Conservation (phyloP, 2,888 invertebrate genomes). For the Cryptocephalus moraei region DNA sequence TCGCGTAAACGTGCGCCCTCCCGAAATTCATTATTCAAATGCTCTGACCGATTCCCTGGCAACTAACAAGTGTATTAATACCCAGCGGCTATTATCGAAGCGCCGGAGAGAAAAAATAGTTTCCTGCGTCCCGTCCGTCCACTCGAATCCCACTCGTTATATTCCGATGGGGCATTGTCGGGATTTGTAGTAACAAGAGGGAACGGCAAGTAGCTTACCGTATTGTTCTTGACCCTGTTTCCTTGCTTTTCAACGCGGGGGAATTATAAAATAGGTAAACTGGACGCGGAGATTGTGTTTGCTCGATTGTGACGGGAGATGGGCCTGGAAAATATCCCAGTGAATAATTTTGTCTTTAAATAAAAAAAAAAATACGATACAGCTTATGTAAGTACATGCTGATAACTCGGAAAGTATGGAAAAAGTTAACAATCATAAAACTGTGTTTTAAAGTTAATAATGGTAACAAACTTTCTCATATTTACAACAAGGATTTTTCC, state of each 20-base stretch:
- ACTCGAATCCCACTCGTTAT: too few species aligned
- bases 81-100: conserved; percentile 6
- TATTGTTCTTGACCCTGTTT: conserved; percentile 18
- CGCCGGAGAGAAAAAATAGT: conserved; percentile 6
- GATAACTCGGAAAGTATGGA: too few species aligned
- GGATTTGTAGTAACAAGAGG: conserved; percentile 7
- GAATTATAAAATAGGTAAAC: conserved; percentile 14
- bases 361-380: too few species aligned
- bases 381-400: too few species aligned
- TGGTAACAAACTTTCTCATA: too few species aligned
- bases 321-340: background rate
- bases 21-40: conserved; percentile 7
- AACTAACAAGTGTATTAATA: conserved; percentile 7
- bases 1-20: background rate
- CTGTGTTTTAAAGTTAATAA: too few species aligned
- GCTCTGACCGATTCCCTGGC: conserved; percentile 2
- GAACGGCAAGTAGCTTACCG: conserved; percentile 15
- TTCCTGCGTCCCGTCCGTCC: conserved; percentile 9
- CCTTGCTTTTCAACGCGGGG: conserved; percentile 7
- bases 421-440: too few species aligned
- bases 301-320: conserved; percentile 2
- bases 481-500: too few species aligned
- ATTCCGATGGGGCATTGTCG: conserved; percentile 1
- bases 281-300: conserved; percentile 8
- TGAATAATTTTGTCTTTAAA: too few species aligned